A percentile compares a stretch with the other conserved stretches of the same genome.
Evolutionary conservation across 2,888 invertebrate species (phyloP).

Genomic region (Xylocampa areola): DNA sequence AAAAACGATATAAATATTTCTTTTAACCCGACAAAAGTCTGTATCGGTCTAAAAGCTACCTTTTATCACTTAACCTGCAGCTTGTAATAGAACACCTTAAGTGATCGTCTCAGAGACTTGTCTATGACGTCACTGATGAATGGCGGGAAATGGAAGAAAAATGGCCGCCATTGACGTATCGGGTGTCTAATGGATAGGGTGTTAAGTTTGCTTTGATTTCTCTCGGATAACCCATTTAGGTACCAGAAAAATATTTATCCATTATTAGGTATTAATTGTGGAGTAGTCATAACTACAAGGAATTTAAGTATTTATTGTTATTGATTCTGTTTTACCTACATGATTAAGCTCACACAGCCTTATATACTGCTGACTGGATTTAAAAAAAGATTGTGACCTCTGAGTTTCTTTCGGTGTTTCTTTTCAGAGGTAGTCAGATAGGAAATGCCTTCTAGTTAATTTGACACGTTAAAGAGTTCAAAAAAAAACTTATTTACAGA

Average conservation of each 20-base stretch:
- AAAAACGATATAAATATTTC: background rate
- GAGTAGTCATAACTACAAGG: background rate
- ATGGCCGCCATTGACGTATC: constrained; percentile 61
- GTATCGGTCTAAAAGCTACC: constrained; percentile 14
- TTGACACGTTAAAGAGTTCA: too few relatives aligned
- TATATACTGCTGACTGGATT: too few relatives aligned
- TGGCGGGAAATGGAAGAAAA: constrained; percentile 57
- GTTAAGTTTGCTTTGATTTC: constrained; percentile 55
- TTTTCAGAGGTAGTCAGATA: too few relatives aligned
- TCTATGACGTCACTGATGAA: constrained; percentile 57
- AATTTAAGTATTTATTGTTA: constrained; percentile 8
- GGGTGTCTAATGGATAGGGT: constrained; percentile 73
- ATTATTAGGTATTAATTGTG: too few relatives aligned
- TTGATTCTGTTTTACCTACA: too few relatives aligned
- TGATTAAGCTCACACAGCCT: too few relatives aligned
- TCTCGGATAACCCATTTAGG: constrained; percentile 40
- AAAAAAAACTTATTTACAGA: too few relatives aligned
- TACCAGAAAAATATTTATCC: constrained; percentile 24
- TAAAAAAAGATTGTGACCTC: too few relatives aligned
- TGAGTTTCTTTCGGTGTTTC: too few relatives aligned
- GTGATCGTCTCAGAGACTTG: constrained; percentile 64
- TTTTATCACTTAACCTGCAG: constrained; percentile 37
- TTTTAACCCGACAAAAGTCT: constrained; percentile 4
- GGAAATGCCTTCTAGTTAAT: too few relatives aligned
- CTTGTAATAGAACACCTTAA: constrained; percentile 73